phyloP scores from a whole-genome alignment of 2,888 invertebrate genomes.

The Scaptomyza flava region DNA sequence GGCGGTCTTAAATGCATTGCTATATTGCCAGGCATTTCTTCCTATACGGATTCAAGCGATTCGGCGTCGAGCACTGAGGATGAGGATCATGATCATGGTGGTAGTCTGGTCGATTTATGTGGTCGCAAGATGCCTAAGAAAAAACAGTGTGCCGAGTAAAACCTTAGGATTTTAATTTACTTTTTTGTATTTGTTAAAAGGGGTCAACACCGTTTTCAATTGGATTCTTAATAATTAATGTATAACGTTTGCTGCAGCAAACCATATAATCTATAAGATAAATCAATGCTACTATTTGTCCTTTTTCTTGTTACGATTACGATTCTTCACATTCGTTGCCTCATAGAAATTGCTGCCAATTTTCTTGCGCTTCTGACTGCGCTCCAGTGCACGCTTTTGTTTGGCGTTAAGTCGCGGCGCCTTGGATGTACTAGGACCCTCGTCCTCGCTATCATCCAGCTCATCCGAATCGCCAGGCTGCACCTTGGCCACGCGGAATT shows the following conservation, averaged over 20 bases:
- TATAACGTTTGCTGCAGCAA: slow-evolving; percentile 38
- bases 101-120: slow-evolving; percentile 71
- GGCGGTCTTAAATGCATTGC: slow-evolving; percentile 89
- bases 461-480: slow-evolving; percentile 85
- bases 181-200: slow-evolving; percentile 1
- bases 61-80: slow-evolving; percentile 89
- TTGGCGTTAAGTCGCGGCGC: slow-evolving; percentile 89
- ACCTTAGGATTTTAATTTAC: slow-evolving; percentile 1
- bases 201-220: slow-evolving; percentile 35
- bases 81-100: slow-evolving; percentile 75
- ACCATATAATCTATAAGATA: slow-evolving; percentile 55
- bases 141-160: slow-evolving; percentile 64
- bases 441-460: slow-evolving; percentile 56
- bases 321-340: slow-evolving; percentile 94
- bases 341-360: slow-evolving; percentile 96
- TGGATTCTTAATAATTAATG: slow-evolving; percentile 57
- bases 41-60: slow-evolving; percentile 90
- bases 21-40: slow-evolving; percentile 93
- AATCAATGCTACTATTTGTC: slow-evolving; percentile 52
- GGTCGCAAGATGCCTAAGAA: slow-evolving; percentile 76
- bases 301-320: slow-evolving; percentile 90
- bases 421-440: slow-evolving; percentile 65
- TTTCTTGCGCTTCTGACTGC: slow-evolving; percentile 91
- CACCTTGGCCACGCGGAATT: slow-evolving; percentile 85
- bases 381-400: slow-evolving; percentile 90